These are phyloP conservation scores for Tenualosa ilisha DNA, from an alignment of 2,797 vertebrate species.

Conservation along the genomic window DNA sequence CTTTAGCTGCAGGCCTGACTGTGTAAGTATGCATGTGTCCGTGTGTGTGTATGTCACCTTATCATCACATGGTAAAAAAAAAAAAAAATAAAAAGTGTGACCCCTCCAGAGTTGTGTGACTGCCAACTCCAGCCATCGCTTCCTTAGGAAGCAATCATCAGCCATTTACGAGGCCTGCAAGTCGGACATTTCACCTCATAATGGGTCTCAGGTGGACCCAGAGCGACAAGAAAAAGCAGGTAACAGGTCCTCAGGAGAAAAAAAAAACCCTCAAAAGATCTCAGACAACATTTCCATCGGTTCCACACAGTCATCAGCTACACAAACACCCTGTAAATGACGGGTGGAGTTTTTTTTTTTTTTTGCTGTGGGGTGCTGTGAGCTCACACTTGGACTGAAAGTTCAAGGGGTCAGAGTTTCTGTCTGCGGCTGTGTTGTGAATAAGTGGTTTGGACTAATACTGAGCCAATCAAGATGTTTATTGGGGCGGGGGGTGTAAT, in stretches of 20 bases:
- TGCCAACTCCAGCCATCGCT: not conserved
- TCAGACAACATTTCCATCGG: not conserved
- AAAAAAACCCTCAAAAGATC: not conserved
- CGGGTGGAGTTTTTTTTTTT: not conserved
- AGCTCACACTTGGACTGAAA: not conserved
- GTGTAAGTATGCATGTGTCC: not conserved
- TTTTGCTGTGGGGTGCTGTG: not conserved
- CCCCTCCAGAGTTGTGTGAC: not conserved
- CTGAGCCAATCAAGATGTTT: too few relatives aligned
- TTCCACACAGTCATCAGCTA: not conserved
- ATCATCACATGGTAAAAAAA: not conserved
- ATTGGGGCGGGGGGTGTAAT: too few relatives aligned
- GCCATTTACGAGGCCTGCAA: not conserved
- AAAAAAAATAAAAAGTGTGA: not conserved
- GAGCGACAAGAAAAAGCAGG: not conserved
- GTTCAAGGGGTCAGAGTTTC: not conserved
- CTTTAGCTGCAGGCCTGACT: constrained; percentile 34
- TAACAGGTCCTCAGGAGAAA: not conserved
- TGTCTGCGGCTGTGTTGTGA: not conserved
- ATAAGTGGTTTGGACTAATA: too few relatives aligned
- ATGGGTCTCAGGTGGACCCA: not conserved
- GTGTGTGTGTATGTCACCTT: constrained; percentile 2
- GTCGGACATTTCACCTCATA: constrained; percentile 5
- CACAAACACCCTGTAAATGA: not conserved
- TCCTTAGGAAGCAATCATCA: not conserved